Base-by-base conservation (phyloP, 2,888 invertebrate species). In the Tuta absoluta region DNA sequence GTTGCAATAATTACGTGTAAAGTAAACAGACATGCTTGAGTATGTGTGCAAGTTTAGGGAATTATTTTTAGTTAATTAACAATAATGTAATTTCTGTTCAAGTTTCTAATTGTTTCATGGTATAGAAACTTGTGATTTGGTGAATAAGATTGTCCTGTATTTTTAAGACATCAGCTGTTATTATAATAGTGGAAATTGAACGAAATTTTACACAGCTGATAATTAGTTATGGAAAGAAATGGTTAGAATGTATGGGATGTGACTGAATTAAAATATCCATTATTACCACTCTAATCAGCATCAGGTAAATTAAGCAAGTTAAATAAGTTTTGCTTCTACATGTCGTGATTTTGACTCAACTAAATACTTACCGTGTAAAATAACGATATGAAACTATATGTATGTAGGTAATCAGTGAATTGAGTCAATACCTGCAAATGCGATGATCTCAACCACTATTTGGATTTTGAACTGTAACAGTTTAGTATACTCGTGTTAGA, bases 361-460 rank as follows among this genome's bases (percentile, higher is more conserved):
- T 23, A n/a, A 21, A 24, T 23, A 60, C 49, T 24, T 38, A 61
- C 61, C 21, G 33, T 62, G 62, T 63, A 17, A 53, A 63, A 11
- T 24, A 33, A 17, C n/a, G 21, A 11, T 59, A 38, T 41, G 19
- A 28, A 61, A 61, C 65, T 87, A 83, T n/a, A 53, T 53, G 66
- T 66, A 65, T 67, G 72, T 87, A 83, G 81, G 76, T 75, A 77
- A 84, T 77, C 81, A 83, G 86, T 87, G 86, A 81, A 82, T 84
- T 84, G 86, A 87, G 87, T 88, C 86, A 88, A 87, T 82, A 83
- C 75, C 78, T 78, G 83, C 85, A 74, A 37, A 71, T 67, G 87
- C 84, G 79, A 86, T 88, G 91, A 91, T 91, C 91, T 91, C 90
- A 89, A 81, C 79, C 82, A 84, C 82, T 75, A 33, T 33, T 33